phyloP scores from a whole-genome alignment of 2,888 invertebrate species.

The Agelastica alni region DNA sequence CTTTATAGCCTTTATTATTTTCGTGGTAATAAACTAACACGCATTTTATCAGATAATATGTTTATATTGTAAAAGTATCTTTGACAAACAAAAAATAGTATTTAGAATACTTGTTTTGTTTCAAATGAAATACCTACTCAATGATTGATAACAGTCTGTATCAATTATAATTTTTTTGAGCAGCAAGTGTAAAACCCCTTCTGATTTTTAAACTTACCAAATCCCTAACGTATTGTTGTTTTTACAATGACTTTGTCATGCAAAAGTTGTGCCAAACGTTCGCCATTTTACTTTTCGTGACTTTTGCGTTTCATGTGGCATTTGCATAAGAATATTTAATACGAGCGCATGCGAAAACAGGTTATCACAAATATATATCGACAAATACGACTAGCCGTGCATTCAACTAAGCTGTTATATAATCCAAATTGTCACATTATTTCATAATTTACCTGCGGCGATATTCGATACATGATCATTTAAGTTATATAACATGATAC shows the following conservation, averaged over 20 bases:
- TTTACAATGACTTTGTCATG: not conserved
- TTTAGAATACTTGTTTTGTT: no score
- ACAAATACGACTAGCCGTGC: constrained; percentile 10
- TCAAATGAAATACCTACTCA: no score
- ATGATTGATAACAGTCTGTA: no score
- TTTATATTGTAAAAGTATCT: no score
- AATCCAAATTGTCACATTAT: not conserved
- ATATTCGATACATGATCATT: no score
- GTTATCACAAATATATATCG: constrained; percentile 27
- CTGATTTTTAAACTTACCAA: not conserved
- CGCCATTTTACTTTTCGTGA: constrained; percentile 24
- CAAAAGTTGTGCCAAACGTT: not conserved
- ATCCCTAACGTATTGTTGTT: not conserved
- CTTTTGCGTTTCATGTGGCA: constrained; percentile 27
- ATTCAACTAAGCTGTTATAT: constrained; percentile 4
- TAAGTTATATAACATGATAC: no score
- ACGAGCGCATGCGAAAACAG: constrained; percentile 21
- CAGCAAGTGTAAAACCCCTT: no score
- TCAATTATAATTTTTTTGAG: no score
- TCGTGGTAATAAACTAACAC: no score
- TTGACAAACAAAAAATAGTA: no score
- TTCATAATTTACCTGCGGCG: not conserved
- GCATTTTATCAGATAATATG: no score
- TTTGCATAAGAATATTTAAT: constrained; percentile 34
- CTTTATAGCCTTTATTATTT: no score